Conservation (phyloP, 2,888 invertebrate species). For the Teleogryllus oceanicus region DNA sequence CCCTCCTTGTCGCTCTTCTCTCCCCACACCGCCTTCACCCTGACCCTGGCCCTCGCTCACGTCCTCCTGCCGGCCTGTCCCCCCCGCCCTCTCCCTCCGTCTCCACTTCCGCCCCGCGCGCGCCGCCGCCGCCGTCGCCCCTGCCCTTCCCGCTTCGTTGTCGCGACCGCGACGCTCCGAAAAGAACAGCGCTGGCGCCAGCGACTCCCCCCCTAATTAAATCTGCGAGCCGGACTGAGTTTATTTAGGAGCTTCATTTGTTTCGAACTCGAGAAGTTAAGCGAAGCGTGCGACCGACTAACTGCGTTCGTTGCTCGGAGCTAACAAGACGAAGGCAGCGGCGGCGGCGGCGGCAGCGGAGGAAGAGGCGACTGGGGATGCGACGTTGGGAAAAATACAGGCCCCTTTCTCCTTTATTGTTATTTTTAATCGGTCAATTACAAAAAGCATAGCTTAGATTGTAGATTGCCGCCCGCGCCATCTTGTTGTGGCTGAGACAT, state of each 20-base stretch:
- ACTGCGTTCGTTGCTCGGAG: neutral
- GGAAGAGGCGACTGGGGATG: too few species aligned
- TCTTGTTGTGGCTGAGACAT: too few species aligned
- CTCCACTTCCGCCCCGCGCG: too few species aligned
- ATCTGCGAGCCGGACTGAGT: neutral
- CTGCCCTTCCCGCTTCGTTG: neutral
- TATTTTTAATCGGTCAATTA: constrained; percentile 3
- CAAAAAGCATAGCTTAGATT: neutral
- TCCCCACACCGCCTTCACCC: too few species aligned
- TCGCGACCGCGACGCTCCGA: neutral
- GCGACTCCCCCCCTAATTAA: neutral
- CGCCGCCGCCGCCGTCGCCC: neutral
- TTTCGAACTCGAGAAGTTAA: constrained; percentile 18
- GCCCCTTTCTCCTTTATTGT: neutral
- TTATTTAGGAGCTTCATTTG: constrained; percentile 18
- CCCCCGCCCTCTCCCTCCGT: neutral
- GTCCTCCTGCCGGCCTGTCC: too few species aligned
- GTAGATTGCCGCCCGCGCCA: too few species aligned
- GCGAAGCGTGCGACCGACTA: neutral
- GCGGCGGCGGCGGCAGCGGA: neutral
- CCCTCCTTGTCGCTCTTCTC: too few species aligned
- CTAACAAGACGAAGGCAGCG: neutral
- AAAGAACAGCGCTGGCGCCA: neutral
- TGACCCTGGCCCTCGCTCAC: too few species aligned
- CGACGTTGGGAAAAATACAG: neutral